These are phyloP conservation scores for Drosophila tanythrix DNA, from an alignment of 2,888 invertebrate genomes.

Conservation along the genomic window DNA sequence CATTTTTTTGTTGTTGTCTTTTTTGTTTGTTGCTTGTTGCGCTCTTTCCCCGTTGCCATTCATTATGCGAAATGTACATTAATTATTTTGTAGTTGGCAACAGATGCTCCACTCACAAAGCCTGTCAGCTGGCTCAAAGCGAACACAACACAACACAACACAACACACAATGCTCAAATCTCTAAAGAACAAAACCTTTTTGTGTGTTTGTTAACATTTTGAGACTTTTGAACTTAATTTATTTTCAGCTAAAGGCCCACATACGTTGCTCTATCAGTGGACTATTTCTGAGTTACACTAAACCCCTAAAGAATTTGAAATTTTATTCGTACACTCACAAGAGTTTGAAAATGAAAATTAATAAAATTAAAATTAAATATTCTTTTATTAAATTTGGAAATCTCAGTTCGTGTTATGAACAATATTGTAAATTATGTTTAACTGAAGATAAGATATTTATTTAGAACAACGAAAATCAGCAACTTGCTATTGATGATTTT, in stretches of 20 bases:
- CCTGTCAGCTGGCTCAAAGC: conserved; percentile 40
- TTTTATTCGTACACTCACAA: background rate
- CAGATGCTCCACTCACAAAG: conserved; percentile 46
- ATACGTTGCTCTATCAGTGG: background rate
- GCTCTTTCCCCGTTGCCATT: conserved; percentile 62
- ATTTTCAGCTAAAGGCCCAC: background rate
- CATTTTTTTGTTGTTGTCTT: conserved; percentile 17
- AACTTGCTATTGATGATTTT: background rate
- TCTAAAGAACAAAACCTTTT: conserved; percentile 4
- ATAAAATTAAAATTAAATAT: background rate
- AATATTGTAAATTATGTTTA: background rate
- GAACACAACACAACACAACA: conserved; percentile 4
- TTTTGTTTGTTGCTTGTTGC: conserved; percentile 25
- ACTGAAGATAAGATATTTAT: background rate
- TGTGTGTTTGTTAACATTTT: background rate
- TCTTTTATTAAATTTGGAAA: background rate
- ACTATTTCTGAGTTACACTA: background rate
- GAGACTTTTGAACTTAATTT: background rate
- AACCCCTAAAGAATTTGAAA: background rate
- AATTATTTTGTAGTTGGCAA: conserved; percentile 71
- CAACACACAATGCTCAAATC: conserved; percentile 3
- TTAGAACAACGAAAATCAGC: background rate
- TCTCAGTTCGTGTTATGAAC: background rate
- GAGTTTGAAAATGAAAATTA: background rate
- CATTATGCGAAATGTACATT: conserved; percentile 78